A percentile compares a stretch with the other conserved stretches of the same genome.
Evolutionary conservation across 2,113 vertebrate species (phyloP).

Genomic region (Aspiorhynchus laticeps): DNA sequence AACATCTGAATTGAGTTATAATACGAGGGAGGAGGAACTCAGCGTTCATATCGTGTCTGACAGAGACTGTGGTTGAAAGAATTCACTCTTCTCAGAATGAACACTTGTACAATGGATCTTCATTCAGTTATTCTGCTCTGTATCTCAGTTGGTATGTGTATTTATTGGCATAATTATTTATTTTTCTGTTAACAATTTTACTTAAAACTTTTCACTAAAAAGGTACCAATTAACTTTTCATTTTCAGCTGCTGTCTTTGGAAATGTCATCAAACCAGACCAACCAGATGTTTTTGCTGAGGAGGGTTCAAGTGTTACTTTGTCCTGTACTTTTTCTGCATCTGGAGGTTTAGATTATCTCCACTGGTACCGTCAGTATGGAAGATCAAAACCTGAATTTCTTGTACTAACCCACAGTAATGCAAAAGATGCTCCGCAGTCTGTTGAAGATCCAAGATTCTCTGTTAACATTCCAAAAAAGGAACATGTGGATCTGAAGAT

Average conservation of each 20-base stretch:
- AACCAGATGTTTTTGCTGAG: not conserved
- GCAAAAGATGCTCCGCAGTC: not conserved
- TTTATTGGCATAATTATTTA: not conserved
- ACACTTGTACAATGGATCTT: not conserved
- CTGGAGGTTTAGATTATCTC: not conserved
- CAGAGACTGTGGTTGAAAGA: not conserved
- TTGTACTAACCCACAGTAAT: not conserved
- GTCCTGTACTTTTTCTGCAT: not conserved
- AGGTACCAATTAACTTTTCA: not conserved
- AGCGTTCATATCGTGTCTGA: not conserved
- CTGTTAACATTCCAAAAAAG: not conserved
- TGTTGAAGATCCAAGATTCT: not conserved
- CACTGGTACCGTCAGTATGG: not conserved
- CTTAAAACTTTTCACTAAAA: not conserved
- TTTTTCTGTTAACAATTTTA: not conserved
- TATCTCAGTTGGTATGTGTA: not conserved
- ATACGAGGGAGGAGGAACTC: not conserved
- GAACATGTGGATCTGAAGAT: not conserved
- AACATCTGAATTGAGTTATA: not conserved
- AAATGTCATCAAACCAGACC: not conserved
- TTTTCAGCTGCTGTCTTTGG: not conserved
- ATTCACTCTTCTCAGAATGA: not conserved
- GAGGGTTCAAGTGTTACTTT: not conserved
- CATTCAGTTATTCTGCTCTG: not conserved
- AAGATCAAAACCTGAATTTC: conserved; percentile 1